Evolutionary conservation across 2,113 vertebrate genomes (phyloP).

Genomic region (Ictalurus punctatus): DNA sequence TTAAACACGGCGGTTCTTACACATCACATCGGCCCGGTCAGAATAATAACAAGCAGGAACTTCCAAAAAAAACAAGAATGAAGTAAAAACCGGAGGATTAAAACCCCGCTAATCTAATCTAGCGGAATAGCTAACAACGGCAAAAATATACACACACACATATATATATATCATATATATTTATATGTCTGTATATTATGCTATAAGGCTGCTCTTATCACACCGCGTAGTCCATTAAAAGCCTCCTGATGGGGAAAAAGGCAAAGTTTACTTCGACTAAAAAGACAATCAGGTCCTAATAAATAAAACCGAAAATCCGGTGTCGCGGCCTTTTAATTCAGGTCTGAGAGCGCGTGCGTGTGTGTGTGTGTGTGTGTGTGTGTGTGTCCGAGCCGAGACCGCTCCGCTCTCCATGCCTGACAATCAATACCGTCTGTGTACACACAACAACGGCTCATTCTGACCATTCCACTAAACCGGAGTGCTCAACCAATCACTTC

Average conservation of each 20-base stretch:
- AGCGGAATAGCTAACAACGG: constrained; percentile 6
- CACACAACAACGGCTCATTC: constrained; percentile 43
- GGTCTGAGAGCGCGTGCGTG: background rate
- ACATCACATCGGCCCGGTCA: background rate
- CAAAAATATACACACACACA: background rate
- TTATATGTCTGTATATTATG: no score
- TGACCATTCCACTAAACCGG: constrained; percentile 40
- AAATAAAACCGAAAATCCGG: constrained; percentile 6
- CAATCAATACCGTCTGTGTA: constrained; percentile 44
- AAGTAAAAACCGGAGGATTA: background rate
- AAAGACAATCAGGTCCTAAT: background rate
- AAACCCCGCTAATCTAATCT: background rate
- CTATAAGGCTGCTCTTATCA: background rate
- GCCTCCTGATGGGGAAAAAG: background rate
- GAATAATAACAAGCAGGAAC: background rate
- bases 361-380: background rate
- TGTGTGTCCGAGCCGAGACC: background rate
- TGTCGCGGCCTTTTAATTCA: constrained; percentile 14
- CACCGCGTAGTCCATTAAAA: background rate
- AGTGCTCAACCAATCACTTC: constrained; percentile 68
- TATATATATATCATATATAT: no score
- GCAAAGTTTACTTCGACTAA: background rate
- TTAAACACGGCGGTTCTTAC: background rate
- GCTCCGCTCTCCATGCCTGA: constrained; percentile 32
- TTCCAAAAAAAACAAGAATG: background rate